Conservation (phyloP, 2,797 vertebrate species). For the Squalus acanthias region DNA sequence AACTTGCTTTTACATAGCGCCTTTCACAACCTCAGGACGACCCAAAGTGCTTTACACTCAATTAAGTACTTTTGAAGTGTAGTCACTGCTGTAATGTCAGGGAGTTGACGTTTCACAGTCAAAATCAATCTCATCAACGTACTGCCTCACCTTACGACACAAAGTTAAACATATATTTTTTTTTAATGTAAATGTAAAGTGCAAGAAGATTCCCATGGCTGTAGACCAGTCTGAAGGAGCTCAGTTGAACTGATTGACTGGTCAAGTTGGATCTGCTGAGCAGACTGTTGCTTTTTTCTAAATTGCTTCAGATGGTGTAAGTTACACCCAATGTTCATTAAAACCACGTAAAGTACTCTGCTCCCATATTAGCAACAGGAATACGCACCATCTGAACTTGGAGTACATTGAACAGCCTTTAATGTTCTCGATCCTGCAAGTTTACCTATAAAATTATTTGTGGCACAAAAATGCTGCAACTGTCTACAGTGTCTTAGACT, state of each 20-base stretch:
- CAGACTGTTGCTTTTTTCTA: background rate
- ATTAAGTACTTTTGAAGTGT: background rate
- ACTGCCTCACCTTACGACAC: background rate
- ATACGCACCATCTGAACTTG: background rate
- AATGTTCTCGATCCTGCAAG: background rate
- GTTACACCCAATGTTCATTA: background rate
- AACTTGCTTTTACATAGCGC: background rate
- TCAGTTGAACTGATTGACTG: background rate
- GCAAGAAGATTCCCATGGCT: background rate
- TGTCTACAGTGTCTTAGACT: background rate
- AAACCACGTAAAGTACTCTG: background rate
- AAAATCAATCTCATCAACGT: background rate
- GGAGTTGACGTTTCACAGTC: background rate
- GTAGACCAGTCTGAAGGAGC: background rate
- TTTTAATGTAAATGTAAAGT: background rate
- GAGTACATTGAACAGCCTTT: background rate
- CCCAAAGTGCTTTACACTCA: background rate
- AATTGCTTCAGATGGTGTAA: background rate
- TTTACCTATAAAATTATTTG: background rate
- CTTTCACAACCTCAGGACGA: background rate
- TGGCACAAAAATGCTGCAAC: background rate
- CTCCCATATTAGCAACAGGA: background rate
- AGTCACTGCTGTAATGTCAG: background rate
- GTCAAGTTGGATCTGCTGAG: background rate
- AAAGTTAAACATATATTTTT: background rate